Percentiles rank a stretch among this genome's conserved stretches.
phyloP scores from a whole-genome alignment of 2,888 invertebrate genomes.

The Dermolepida albohirtum region DNA sequence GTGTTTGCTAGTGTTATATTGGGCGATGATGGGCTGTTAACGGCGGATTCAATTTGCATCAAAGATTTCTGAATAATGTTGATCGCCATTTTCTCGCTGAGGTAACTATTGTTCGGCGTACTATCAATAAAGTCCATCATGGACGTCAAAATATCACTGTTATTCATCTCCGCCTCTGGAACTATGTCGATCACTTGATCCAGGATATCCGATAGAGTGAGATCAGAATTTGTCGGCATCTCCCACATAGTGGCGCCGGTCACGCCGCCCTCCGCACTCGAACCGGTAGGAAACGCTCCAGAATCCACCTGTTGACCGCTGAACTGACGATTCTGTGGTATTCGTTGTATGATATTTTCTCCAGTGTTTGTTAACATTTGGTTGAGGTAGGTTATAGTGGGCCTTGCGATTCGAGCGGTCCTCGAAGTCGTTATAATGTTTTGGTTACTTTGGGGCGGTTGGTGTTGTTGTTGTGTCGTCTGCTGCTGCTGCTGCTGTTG shows the following conservation, averaged over 20 bases:
- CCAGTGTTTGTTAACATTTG: constrained; percentile 58
- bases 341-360: constrained; percentile 58
- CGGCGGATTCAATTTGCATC: constrained; percentile 82
- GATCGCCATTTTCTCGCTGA: constrained; percentile 84
- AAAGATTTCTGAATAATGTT: constrained; percentile 90
- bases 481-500: constrained; percentile 39
- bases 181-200: constrained; percentile 88
- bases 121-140: constrained; percentile 63
- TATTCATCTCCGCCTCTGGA: constrained; percentile 71
- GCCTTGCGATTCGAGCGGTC: constrained; percentile 49
- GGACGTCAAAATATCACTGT: constrained; percentile 60
- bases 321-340: constrained; percentile 50
- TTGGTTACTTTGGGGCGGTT: constrained; percentile 44
- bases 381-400: constrained; percentile 62
- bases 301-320: constrained; percentile 42
- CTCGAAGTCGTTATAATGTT: constrained; percentile 33
- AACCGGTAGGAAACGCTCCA: constrained; percentile 52
- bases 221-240: constrained; percentile 70
- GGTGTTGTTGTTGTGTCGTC: constrained; percentile 47
- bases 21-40: constrained; percentile 73
- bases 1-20: constrained; percentile 68
- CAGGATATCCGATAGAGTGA: constrained; percentile 83
- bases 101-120: constrained; percentile 56
- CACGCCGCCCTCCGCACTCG: constrained; percentile 53
- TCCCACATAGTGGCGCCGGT: constrained; percentile 59